Evolutionary conservation across 2,888 invertebrate genomes (phyloP), one percentile per base, ranked within the genome.

Genomic region (Palloptera scutellata): DNA sequence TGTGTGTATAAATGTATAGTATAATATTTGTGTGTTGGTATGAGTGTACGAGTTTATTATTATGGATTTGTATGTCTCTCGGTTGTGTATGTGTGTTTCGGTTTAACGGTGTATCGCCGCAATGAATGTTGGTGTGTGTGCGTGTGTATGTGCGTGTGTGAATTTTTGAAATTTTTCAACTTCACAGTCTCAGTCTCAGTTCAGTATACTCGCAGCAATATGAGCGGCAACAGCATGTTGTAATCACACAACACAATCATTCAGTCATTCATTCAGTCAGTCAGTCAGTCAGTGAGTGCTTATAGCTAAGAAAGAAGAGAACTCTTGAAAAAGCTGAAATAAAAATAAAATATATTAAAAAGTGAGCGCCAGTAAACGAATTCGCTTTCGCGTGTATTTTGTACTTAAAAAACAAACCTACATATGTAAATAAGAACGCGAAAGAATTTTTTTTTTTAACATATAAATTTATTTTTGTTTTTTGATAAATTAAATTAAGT

Each of bases 171-270:
- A 66, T 61, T 53, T 71, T 54, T 60, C 48, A 70, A 68, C 64
- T 77, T 80, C 30, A 30, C 30, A 30, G 30, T 30, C n/a, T n/a
- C n/a, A n/a, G n/a, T n/a, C n/a, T n/a, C n/a, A n/a, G n/a, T n/a
- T n/a, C 74, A 80, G 81, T 80, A 78, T 71, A 80, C 73, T 78
- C 76, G 78, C 74, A 77, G 77, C 76, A 75, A 76, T 76, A 77
- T 78, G 74, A 75, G 77, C 76, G 77, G 68, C 78, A 81, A 76
- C 78, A 81, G 75, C 82, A 78, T 78, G 78, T 77, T 76, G 75
- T 72, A 61, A 30, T 30, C 30, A 30, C 6, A n/a, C n/a, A n/a
- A n/a, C 30, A 30, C 30, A 30, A 30, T 30, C 30, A 30, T 6
- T 30, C 30, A 30, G 30, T 30, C 30, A 30, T n/a, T n/a, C n/a